Evolutionary conservation across 2,113 vertebrate species (phyloP).

Genomic region (Pomatorhinus ruficollis): DNA sequence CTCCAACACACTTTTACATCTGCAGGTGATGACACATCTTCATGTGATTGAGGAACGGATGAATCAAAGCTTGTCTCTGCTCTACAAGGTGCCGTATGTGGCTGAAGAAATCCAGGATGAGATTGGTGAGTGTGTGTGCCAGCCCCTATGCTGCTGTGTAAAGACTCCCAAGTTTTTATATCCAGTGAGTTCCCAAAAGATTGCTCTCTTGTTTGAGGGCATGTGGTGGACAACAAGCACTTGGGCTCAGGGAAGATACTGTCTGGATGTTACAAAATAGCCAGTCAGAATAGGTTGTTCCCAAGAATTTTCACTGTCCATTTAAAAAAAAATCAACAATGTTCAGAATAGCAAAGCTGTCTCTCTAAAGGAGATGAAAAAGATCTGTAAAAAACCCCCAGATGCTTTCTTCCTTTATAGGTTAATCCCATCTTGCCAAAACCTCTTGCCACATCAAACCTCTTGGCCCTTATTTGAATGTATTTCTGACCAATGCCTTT

Average conservation of each 20-base stretch:
- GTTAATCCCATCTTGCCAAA: background rate
- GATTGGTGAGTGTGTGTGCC: constrained; percentile 84
- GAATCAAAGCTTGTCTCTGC: constrained; percentile 96
- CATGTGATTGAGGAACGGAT: constrained; percentile 96
- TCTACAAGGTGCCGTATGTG: constrained; percentile 96
- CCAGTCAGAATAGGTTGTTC: background rate
- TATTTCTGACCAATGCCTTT: background rate
- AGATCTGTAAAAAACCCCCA: background rate
- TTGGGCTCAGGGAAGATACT: background rate
- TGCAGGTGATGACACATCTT: constrained; percentile 98
- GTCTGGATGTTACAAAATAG: background rate
- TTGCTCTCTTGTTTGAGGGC: background rate
- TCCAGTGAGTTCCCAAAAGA: background rate
- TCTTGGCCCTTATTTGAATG: background rate
- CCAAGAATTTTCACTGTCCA: fast-evolving
- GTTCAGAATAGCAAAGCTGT: background rate
- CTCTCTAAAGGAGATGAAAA: background rate
- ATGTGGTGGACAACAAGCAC: fast-evolving
- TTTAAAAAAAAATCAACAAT: background rate
- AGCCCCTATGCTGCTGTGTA: background rate
- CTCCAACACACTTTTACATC: background rate
- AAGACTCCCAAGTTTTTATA: background rate
- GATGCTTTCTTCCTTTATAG: background rate
- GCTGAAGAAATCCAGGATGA: constrained; percentile 95
- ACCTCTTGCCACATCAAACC: background rate